Conservation (phyloP, 2,888 invertebrate genomes). For the Ceriagrion tenellum region DNA sequence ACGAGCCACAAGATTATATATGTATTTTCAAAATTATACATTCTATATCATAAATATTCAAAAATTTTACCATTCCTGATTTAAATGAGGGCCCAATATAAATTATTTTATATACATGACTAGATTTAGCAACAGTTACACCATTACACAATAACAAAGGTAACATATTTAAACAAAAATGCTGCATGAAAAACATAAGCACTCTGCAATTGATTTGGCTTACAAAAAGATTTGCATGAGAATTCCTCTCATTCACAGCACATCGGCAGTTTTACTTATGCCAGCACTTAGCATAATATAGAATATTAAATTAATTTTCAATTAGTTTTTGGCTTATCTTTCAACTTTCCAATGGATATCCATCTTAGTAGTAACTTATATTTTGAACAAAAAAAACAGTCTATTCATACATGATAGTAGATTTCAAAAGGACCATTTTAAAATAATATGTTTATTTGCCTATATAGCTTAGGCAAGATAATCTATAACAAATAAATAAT, state of each 20-base stretch:
- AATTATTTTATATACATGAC: conserved; percentile 21
- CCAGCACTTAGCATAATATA: neutral
- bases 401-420: neutral
- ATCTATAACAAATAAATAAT: neutral
- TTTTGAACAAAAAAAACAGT: neutral
- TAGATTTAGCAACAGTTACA: conserved; percentile 21
- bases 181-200: neutral
- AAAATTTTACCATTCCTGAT: neutral
- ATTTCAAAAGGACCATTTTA: neutral
- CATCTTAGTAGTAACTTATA: neutral
- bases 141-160: conserved; percentile 24
- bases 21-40: neutral
- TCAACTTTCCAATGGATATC: neutral
- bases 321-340: neutral
- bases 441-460: conserved; percentile 23
- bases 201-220: conserved; percentile 26
- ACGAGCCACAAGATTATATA: neutral
- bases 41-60: neutral
- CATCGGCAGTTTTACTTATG: neutral
- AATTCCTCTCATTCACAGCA: conserved; percentile 7
- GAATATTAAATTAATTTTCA: conserved; percentile 18
- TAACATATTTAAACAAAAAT: conserved; percentile 29
- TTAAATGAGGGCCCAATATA: neutral
- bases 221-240: neutral
- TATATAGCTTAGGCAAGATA: neutral